Conservation (phyloP, 37 sponge, comb jelly and placozoan species). For the Lycopodina hypogea region DNA sequence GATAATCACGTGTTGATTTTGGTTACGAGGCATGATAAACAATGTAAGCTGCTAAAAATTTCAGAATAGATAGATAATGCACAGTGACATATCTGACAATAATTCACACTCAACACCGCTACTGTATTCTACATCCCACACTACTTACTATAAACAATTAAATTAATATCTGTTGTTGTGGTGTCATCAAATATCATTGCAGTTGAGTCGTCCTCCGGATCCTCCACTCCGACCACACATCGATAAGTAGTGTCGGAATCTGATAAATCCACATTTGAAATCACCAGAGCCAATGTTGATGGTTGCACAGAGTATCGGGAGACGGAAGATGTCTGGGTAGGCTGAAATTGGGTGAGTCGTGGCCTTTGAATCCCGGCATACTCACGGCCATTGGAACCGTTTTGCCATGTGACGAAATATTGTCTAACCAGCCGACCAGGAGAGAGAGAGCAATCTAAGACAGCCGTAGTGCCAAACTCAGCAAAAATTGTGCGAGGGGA, state of each 20-base stretch:
- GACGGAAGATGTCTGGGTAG: neutral
- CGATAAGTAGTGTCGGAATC: neutral
- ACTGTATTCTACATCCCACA: no score
- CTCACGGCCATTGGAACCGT: neutral
- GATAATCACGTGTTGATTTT: no score
- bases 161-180: neutral
- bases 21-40: no score
- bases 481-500: neutral
- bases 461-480: neutral
- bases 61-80: no score
- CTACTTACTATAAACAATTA: slow-evolving; percentile 2
- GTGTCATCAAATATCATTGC: neutral
- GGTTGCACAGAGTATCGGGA: neutral
- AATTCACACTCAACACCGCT: no score
- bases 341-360: neutral
- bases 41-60: no score
- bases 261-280: neutral
- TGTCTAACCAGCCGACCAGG: neutral
- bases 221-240: slow-evolving; percentile 1
- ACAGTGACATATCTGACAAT: no score
- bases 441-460: neutral
- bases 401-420: slow-evolving; percentile 9
- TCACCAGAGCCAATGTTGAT: neutral
- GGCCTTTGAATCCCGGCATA: neutral
- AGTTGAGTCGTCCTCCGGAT: neutral